A percentile compares a stretch with the other conserved stretches of the same genome.
Conservation (phyloP, 2,797 vertebrate genomes). For the Echeneis naucrates region DNA sequence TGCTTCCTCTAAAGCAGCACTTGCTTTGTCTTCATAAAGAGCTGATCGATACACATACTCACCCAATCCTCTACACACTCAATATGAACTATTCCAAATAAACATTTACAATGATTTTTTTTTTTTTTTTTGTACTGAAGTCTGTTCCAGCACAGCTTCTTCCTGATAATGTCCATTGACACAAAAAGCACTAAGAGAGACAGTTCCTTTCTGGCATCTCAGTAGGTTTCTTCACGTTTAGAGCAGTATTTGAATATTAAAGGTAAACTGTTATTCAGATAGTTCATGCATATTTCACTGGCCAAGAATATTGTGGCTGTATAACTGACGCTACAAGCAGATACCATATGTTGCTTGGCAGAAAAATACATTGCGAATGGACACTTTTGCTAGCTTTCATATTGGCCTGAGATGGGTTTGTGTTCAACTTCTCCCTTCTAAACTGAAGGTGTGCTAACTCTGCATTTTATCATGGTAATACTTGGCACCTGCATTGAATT, state of each 20-base stretch:
- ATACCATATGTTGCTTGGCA: conserved; percentile 56
- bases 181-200: conserved; percentile 34
- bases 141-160: conserved; percentile 17
- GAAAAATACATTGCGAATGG: conserved; percentile 37
- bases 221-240: conserved; percentile 15
- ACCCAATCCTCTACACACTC: conserved; percentile 52
- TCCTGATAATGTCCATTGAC: conserved; percentile 18
- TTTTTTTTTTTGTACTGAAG: conserved; percentile 25
- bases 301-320: conserved; percentile 31
- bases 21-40: conserved; percentile 83
- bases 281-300: conserved; percentile 43
- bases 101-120: conserved; percentile 48
- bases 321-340: conserved; percentile 41
- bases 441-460: conserved; percentile 51
- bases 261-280: conserved; percentile 27
- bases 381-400: conserved; percentile 56
- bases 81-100: conserved; percentile 65
- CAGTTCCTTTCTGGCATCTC: not conserved
- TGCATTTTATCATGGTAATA: conserved; percentile 51
- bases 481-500: conserved; percentile 42
- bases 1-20: conserved; percentile 67
- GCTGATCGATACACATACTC: conserved; percentile 77
- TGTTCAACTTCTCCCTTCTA: conserved; percentile 39
- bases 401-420: conserved; percentile 43
- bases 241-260: conserved; percentile 35